A percentile compares a stretch with the other conserved stretches of the same genome.
Evolutionary conservation across 2,888 invertebrate genomes (phyloP).

Genomic region (Sialis lutaria): DNA sequence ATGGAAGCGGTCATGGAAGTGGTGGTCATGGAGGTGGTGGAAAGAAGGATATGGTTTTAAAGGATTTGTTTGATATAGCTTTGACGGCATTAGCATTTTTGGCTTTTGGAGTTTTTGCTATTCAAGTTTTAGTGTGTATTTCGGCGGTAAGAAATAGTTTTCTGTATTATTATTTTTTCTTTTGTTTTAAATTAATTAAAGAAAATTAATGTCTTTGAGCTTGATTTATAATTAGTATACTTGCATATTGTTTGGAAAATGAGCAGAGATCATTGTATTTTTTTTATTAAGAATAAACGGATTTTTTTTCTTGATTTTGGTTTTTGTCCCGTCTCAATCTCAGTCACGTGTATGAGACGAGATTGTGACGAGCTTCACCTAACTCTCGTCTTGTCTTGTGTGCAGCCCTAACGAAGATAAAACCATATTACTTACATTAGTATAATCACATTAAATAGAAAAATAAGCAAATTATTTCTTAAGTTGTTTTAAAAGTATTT

Average conservation of each 20-base stretch:
- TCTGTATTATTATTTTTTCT: not conserved
- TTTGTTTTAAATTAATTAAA: not conserved
- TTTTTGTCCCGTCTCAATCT: too few relatives aligned
- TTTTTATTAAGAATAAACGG: too few relatives aligned
- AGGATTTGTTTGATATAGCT: conserved; percentile 63
- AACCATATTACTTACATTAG: too few relatives aligned
- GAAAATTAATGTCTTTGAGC: too few relatives aligned
- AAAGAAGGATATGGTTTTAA: conserved; percentile 42
- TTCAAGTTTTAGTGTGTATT: conserved; percentile 64
- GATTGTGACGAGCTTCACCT: too few relatives aligned
- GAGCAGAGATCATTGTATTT: too few relatives aligned
- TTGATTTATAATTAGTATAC: too few relatives aligned
- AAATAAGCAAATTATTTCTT: not conserved
- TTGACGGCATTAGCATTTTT: conserved; percentile 65
- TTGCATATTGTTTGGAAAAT: not conserved
- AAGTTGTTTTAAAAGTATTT: not conserved
- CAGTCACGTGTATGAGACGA: too few relatives aligned
- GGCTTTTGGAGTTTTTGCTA: conserved; percentile 62
- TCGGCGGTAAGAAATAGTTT: conserved; percentile 32
- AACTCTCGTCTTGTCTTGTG: too few relatives aligned
- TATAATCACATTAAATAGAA: not conserved
- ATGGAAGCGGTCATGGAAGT: conserved; percentile 9
- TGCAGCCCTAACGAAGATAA: too few relatives aligned
- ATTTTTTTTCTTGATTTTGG: too few relatives aligned
- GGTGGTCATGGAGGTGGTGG: conserved; percentile 11